These are phyloP conservation scores for Poecilia wingei DNA, from an alignment of 2,797 vertebrate species.

Conservation along the genomic window DNA sequence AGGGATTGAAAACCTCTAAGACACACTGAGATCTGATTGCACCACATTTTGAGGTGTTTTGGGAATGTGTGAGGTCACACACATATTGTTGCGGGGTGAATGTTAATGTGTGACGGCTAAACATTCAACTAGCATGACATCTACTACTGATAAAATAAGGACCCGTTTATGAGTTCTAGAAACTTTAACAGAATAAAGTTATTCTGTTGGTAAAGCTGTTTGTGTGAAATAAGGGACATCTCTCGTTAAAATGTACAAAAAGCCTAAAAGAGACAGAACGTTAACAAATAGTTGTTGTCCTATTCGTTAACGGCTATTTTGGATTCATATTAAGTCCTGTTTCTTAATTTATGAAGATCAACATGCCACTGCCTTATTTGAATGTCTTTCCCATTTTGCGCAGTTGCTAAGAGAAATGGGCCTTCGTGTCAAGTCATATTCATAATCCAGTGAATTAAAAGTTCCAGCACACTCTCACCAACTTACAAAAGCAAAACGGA, in stretches of 20 bases:
- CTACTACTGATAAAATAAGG: not conserved
- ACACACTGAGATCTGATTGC: not conserved
- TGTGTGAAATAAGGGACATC: not conserved
- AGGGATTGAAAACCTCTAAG: not conserved
- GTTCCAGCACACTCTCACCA: not conserved
- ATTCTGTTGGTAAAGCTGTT: not conserved
- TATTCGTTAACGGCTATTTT: not conserved
- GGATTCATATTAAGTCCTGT: not conserved
- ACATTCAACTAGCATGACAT: not conserved
- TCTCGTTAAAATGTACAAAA: not conserved
- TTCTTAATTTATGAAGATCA: not conserved
- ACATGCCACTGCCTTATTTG: not conserved
- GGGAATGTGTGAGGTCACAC: not conserved
- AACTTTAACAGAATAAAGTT: not conserved
- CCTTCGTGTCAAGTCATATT: not conserved
- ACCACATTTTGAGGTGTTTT: slow-evolving; percentile 1
- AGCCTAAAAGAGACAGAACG: not conserved
- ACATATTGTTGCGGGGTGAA: not conserved
- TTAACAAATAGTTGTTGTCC: not conserved
- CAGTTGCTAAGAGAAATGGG: not conserved
- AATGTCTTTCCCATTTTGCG: not conserved
- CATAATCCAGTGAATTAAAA: not conserved
- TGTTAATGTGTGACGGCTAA: not conserved
- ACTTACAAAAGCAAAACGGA: not conserved
- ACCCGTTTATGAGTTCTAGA: not conserved